Evolutionary conservation across 2,797 vertebrate species (phyloP).

Genomic region (Anableps anableps): DNA sequence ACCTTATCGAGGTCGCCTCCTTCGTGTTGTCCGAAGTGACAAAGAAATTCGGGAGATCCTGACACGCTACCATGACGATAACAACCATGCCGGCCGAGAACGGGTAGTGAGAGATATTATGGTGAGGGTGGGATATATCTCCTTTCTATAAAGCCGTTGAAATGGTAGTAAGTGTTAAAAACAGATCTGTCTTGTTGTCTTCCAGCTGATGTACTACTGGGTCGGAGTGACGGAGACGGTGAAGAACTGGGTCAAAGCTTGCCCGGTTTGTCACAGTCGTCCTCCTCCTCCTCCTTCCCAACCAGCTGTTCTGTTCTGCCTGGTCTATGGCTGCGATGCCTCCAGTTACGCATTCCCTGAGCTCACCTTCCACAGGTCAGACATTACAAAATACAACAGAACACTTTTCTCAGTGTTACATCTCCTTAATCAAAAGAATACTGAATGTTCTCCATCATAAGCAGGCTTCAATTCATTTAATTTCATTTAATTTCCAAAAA

Average conservation of each 20-base stretch:
- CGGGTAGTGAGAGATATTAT: constrained; percentile 52
- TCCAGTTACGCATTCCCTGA: constrained; percentile 56
- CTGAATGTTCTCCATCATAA: not conserved
- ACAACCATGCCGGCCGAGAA: constrained; percentile 49
- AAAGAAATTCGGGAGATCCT: constrained; percentile 60
- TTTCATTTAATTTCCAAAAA: not conserved
- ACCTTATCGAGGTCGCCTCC: constrained; percentile 49
- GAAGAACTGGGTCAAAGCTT: constrained; percentile 58
- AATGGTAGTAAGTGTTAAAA: not conserved
- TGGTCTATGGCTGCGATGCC: constrained; percentile 65
- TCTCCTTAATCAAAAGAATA: not conserved
- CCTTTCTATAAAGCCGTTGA: not conserved
- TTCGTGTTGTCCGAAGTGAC: constrained; percentile 57
- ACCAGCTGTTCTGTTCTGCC: constrained; percentile 35
- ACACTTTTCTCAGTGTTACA: not conserved
- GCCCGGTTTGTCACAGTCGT: constrained; percentile 38
- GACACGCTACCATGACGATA: constrained; percentile 65
- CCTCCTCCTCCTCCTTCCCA: not conserved
- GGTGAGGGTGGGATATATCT: constrained; percentile 39
- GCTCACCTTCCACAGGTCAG: constrained; percentile 63
- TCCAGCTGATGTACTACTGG: constrained; percentile 69
- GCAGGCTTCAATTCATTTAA: not conserved
- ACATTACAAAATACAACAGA: not conserved
- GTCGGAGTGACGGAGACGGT: constrained; percentile 51
- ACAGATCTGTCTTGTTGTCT: not conserved